Percentiles rank a stretch among this genome's conserved stretches.
Conservation (phyloP, 2,888 invertebrate species). For the Sycophila texana region DNA sequence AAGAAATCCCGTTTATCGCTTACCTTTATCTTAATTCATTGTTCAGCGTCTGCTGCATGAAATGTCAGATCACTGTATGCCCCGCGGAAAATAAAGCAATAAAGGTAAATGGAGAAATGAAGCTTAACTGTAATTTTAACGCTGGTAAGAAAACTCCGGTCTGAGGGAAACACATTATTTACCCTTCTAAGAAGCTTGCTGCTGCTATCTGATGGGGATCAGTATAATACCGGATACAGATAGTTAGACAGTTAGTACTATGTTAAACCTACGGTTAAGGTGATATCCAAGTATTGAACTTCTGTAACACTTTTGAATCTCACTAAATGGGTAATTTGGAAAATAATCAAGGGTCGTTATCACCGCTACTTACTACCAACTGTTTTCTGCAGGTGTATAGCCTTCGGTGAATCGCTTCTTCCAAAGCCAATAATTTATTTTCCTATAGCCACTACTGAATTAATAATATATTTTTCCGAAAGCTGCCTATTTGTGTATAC, state of each 20-base stretch:
- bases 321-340: slow-evolving; percentile 17
- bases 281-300: slow-evolving; percentile 16
- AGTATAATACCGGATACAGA: slow-evolving; percentile 22
- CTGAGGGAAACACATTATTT: neutral
- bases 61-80: too few relatives aligned
- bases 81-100: neutral
- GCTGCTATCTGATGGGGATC: neutral
- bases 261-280: slow-evolving; percentile 21
- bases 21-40: too few relatives aligned
- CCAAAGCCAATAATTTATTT: neutral
- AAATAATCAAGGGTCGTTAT: slow-evolving; percentile 16
- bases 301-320: neutral
- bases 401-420: slow-evolving; percentile 10
- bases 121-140: neutral
- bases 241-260: slow-evolving; percentile 25
- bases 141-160: neutral
- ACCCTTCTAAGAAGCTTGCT: slow-evolving; percentile 9
- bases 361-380: neutral
- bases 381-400: too few relatives aligned
- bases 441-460: too few relatives aligned
- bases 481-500: too few relatives aligned
- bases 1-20: too few relatives aligned
- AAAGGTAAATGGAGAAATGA: neutral
- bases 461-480: too few relatives aligned
- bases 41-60: too few relatives aligned